phyloP scores from a whole-genome alignment of 2,888 invertebrate species.

The Acrocyrtus sp. region DNA sequence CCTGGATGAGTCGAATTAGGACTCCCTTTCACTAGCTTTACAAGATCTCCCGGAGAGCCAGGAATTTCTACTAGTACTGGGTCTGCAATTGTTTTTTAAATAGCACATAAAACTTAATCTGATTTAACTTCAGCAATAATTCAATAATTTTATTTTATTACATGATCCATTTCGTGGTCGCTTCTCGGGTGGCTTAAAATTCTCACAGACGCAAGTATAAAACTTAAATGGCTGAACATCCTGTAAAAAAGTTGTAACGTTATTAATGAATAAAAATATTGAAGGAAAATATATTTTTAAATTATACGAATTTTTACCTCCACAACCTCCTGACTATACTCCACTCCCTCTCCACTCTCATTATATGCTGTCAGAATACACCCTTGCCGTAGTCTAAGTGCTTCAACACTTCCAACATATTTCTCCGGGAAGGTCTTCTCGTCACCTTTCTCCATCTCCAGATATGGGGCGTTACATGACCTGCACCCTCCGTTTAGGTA shows the following conservation, averaged over 20 bases:
- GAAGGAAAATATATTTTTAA: too few species aligned
- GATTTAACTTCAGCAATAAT: too few species aligned
- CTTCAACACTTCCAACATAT: constrained; percentile 9
- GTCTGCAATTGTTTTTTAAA: too few species aligned
- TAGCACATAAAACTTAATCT: too few species aligned
- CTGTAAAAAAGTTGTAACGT: too few species aligned
- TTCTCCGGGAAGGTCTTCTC: constrained; percentile 20
- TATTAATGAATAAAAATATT: too few species aligned
- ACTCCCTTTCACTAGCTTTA: constrained; percentile 18
- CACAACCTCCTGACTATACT: not conserved
- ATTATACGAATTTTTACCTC: too few species aligned
- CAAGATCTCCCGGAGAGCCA: constrained; percentile 16
- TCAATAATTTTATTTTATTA: too few species aligned
- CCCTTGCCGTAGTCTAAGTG: constrained; percentile 26
- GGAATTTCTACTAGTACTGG: constrained; percentile 39
- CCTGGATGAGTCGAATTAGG: constrained; percentile 33
- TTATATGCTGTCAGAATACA: constrained; percentile 25
- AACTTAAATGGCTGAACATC: too few species aligned
- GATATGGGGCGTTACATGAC: constrained; percentile 28
- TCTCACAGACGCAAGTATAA: too few species aligned
- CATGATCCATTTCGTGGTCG: too few species aligned
- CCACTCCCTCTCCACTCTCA: constrained; percentile 22
- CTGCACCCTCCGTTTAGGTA: constrained; percentile 36
- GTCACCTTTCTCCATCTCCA: not conserved
- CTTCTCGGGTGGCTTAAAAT: too few species aligned